Evolutionary conservation across 2,888 invertebrate genomes (phyloP), one percentile per base, ranked within the genome.

Genomic region (Phasia obesa): DNA sequence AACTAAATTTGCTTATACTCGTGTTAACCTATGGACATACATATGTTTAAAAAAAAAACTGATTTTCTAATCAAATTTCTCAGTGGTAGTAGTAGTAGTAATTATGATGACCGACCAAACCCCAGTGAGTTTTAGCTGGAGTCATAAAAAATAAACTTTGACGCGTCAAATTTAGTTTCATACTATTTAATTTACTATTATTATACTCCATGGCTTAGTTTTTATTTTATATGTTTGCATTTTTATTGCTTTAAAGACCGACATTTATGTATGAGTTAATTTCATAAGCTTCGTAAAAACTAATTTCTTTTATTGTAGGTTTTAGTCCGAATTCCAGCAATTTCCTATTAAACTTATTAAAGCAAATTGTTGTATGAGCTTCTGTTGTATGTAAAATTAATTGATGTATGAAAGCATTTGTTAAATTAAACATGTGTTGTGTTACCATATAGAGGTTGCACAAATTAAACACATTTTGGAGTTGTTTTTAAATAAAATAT

Each of bases 61-160:
- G n/a, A 11, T 49, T 49, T 21, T 1, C 15, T 13, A 15, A 4
- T 42, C 38, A 42, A 42, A 42, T 42, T 42, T 15, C 0, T 19
- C 17, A 47, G n/a, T 42, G 15, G 42, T 55, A 9, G 31, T 44
- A 11, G 19, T 42, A 23, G 62, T 44, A n/a, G 19, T 23, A 19
- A 38, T 51, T 60, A 31, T 25, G 53, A 42, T 13, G 55, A 60
- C 51, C 67, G 67, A 73, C 79, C 73, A 73, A 79, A 25, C 67
- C 79, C 53, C 60, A 60, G 59, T 44, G 44, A 73, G 73, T 60
- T 44, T 15, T 69, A 42, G 49, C 23, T 79, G 60, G 51, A 79
- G 73, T 67, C 59, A 57, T 70, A 70, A 31, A 55, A 17, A 35
- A 55, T 77, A 77, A 62, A 67, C 75, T 57, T 27, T 62, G 70